Evolutionary conservation across 2,888 invertebrate genomes (phyloP).

Genomic region (Oxystoma pomonae): DNA sequence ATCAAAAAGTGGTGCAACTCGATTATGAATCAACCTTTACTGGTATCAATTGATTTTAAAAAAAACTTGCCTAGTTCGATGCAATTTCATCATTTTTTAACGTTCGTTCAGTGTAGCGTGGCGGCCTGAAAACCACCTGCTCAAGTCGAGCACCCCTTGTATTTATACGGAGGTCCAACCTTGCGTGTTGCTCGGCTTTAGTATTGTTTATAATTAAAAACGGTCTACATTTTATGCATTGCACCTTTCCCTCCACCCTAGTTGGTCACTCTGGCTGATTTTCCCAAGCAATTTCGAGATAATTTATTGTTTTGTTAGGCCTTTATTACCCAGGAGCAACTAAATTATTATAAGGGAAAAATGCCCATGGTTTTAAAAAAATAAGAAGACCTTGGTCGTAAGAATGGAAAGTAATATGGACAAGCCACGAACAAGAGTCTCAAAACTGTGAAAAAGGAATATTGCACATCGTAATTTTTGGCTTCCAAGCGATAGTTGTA

Average conservation of each 20-base stretch:
- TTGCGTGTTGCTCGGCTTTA: conserved; percentile 11
- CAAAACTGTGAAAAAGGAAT: no score
- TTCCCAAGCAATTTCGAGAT: conserved; percentile 19
- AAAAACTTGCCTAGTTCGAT: no score
- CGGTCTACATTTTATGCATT: conserved; percentile 22
- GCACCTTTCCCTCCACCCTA: conserved; percentile 3
- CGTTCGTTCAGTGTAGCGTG: conserved; percentile 17
- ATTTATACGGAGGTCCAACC: conserved; percentile 11
- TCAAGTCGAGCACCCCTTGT: conserved; percentile 17
- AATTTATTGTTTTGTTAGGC: conserved; percentile 1
- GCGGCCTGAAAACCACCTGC: conserved; percentile 15
- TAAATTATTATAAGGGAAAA: background rate
- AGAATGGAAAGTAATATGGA: no score
- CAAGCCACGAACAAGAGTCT: no score
- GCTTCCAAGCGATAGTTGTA: no score
- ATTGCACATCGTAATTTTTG: no score
- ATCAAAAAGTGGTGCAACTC: no score
- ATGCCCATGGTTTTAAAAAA: background rate
- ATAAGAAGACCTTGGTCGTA: no score
- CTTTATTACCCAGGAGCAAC: background rate
- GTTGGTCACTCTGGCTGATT: conserved; percentile 11
- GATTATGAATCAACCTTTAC: no score
- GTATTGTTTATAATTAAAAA: conserved; percentile 20
- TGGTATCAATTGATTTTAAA: no score
- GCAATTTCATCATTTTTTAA: conserved; percentile 11